Conservation (phyloP, 1,140 invertebrate species). For the Artemia franciscana region DNA sequence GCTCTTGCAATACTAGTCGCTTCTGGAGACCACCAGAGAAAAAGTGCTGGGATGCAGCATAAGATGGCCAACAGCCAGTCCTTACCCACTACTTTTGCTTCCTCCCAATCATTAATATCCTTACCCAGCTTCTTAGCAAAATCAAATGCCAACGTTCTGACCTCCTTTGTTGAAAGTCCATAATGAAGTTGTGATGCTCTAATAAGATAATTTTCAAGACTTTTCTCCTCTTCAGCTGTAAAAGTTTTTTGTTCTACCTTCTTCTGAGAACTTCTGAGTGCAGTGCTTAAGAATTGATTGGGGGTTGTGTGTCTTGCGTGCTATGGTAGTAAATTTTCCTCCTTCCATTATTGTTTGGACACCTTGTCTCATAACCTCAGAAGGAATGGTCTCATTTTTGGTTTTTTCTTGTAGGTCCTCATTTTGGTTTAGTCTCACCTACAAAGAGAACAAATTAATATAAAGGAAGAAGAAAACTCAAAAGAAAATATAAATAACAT, state of each 20-base stretch:
- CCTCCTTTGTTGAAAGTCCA: not conserved
- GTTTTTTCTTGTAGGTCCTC: too few species aligned
- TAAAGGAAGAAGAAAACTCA: too few species aligned
- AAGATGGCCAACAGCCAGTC: slow-evolving; percentile 17
- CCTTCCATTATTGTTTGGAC: too few species aligned
- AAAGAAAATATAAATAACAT: too few species aligned
- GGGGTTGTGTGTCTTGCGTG: too few species aligned
- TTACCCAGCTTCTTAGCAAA: not conserved
- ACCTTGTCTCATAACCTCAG: too few species aligned
- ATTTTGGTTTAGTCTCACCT: too few species aligned
- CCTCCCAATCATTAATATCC: not conserved
- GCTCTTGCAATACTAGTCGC: slow-evolving; percentile 19
- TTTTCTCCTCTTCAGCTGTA: not conserved
- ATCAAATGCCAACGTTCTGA: not conserved
- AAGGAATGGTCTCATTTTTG: too few species aligned
- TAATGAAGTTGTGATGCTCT: not conserved
- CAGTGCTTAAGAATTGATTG: too few species aligned
- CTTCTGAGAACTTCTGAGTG: not conserved
- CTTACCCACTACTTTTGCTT: not conserved
- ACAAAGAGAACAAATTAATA: too few species aligned
- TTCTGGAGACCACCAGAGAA: slow-evolving; percentile 21
- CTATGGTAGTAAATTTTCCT: too few species aligned
- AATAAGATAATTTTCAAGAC: not conserved
- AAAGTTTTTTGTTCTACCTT: not conserved
- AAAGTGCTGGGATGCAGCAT: slow-evolving; percentile 18